These are phyloP conservation scores for Catalaphyllia jardinei DNA, from an alignment of 64 coral and sea anemone genomes.

Conservation along the genomic window DNA sequence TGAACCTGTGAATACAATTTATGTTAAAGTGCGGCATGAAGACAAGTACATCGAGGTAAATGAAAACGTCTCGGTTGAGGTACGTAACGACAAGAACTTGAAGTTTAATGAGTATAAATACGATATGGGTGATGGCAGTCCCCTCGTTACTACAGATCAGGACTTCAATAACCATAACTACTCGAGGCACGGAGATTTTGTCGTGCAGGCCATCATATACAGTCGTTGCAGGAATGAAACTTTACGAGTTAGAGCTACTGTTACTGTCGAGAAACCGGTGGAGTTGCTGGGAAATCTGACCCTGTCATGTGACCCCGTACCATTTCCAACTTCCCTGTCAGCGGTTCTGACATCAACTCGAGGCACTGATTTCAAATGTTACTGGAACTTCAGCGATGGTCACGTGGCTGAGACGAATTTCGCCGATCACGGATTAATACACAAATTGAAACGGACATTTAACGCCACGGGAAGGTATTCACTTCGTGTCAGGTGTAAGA, in stretches of 20 bases:
- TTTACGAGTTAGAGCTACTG: neutral
- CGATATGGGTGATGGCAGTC: conserved; percentile 21
- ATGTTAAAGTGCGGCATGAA: neutral
- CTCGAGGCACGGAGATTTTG: neutral
- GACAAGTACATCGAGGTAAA: neutral
- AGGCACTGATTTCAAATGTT: conserved; percentile 30
- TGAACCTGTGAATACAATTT: neutral
- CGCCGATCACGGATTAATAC: neutral
- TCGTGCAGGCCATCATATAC: neutral
- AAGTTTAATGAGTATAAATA: conserved; percentile 19
- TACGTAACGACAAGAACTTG: neutral
- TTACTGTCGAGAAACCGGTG: conserved; percentile 10
- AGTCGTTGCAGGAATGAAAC: conserved; percentile 19
- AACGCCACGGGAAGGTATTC: neutral
- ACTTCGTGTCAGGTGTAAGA: neutral
- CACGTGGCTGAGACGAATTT: neutral
- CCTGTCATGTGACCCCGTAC: neutral
- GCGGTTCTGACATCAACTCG: neutral
- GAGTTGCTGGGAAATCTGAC: conserved; percentile 6
- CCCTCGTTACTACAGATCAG: neutral
- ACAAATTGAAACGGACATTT: neutral
- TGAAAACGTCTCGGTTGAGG: conserved; percentile 8
- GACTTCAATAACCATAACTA: neutral
- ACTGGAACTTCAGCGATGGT: conserved; percentile 23
- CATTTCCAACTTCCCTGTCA: neutral